Base-by-base conservation (phyloP, 2,113 vertebrate species). In the Lophochroa leadbeateri region DNA sequence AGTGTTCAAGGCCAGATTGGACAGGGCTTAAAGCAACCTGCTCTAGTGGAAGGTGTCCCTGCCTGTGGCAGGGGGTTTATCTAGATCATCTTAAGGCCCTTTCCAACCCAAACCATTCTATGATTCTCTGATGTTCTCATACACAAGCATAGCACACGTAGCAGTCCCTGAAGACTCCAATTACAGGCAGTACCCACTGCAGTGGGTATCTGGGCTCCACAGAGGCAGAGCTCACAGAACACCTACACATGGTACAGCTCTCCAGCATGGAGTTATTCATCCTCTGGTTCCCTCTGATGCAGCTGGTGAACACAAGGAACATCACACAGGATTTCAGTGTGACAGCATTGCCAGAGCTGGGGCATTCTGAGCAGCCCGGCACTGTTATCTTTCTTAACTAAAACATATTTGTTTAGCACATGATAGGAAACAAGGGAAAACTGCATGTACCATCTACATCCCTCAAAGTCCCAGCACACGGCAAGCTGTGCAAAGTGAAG, bases 171-270 rank as follows among this genome's bases (percentile, higher is more conserved):
- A 33, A n/a, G 43, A 16, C 13, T 13, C 25, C 2, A 17, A 18
- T 10, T 33, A 33, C 20, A 28, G 20, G 71, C 33, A 37, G 17
- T 0, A 33, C 27, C 11, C 12, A 4, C 10, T 4, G 20, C 19
- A 20, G 18, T 1, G 24, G 10, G 43, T 39, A 16, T 6, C 7
- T 0, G 58, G 33, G 33, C 57, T 58, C 21, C 13, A 58, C 20
- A 24, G 57, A 35, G 33, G 9, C 53, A 70, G 41, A 0, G 4
- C 53, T 28, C 23, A 31, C 4, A 2, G 25, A 21, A 27, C 24
- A 46, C 12, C 2, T 17, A 37, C 9, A 8, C 1, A 10, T 1
- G 0, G 35, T 4, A 25, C 8, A 1, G 39, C 60, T 52, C 55
- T 7, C 15, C 10, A 58, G 6, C 21, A 3, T 11, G 17, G 19